Evolutionary conservation across 1,140 invertebrate species (phyloP).

Genomic region (roundworm (Caenorhabditis elegans)): DNA sequence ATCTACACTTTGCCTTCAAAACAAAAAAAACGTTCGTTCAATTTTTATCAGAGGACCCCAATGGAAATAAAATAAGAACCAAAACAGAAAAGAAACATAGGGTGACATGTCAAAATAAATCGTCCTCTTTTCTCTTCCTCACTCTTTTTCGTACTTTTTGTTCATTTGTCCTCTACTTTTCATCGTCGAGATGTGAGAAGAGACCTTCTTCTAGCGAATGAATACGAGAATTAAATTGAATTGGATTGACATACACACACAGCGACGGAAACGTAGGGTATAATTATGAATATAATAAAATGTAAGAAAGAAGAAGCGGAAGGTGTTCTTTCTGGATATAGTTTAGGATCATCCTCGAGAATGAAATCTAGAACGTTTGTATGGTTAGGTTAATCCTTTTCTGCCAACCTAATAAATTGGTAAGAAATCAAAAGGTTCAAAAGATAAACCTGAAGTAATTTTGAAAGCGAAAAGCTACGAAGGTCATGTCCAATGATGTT

Average conservation of each 20-base stretch:
- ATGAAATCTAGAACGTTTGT: too few species aligned
- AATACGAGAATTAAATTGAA: slow-evolving; percentile 20
- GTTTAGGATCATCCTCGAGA: too few species aligned
- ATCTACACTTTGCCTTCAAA: too few species aligned
- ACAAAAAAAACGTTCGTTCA: too few species aligned
- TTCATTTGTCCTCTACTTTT: neutral
- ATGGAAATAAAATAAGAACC: neutral
- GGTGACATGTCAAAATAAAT: slow-evolving; percentile 24
- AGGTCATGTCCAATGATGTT: too few species aligned
- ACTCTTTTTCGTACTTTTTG: neutral
- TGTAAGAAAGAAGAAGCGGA: neutral
- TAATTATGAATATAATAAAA: neutral
- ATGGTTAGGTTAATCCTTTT: too few species aligned
- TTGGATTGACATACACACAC: neutral
- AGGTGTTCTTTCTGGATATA: neutral
- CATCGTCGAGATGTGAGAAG: neutral
- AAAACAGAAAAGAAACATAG: neutral
- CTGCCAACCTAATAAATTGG: too few species aligned
- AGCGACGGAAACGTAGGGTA: neutral
- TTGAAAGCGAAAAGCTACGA: too few species aligned
- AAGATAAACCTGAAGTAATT: too few species aligned
- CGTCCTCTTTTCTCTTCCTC: neutral
- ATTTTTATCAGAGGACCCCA: too few species aligned
- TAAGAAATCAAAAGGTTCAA: too few species aligned
- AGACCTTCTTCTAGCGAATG: neutral